Conservation (phyloP, 2,797 vertebrate species). For the Valencia hispanica region DNA sequence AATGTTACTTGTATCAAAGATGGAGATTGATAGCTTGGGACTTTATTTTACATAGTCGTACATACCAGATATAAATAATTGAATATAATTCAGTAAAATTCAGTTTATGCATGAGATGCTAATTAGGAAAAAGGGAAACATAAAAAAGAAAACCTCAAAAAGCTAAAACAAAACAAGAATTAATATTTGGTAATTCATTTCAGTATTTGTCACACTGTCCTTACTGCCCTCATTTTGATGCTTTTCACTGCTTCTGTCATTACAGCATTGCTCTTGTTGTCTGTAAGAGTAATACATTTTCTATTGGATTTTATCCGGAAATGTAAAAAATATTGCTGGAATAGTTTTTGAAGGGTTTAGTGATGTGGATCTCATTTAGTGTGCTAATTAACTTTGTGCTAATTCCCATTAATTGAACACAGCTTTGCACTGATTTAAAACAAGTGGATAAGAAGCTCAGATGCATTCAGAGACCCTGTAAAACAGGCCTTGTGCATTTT, state of each 20-base stretch:
- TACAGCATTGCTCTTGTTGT: no score
- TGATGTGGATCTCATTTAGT: constrained; percentile 4
- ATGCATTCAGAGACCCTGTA: not conserved
- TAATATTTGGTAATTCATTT: not conserved
- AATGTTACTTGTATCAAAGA: not conserved
- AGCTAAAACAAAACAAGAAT: not conserved
- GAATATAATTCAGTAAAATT: no score
- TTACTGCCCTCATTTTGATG: not conserved
- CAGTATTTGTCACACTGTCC: not conserved
- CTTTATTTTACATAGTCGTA: not conserved
- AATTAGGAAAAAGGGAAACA: not conserved
- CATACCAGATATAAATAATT: not conserved
- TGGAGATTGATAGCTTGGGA: not conserved
- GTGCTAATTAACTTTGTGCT: not conserved
- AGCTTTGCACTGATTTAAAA: not conserved
- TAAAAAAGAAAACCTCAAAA: no score
- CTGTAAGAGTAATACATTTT: not conserved
- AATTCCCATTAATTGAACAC: not conserved
- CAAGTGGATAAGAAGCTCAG: not conserved
- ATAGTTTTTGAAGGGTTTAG: not conserved
- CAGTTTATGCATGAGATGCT: not conserved
- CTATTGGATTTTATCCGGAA: not conserved
- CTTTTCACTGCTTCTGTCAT: not conserved
- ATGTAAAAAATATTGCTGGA: not conserved
- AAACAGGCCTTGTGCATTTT: not conserved